Evolutionary conservation across 2,113 vertebrate genomes (phyloP).

Genomic region (Corythornis vintsioides): DNA sequence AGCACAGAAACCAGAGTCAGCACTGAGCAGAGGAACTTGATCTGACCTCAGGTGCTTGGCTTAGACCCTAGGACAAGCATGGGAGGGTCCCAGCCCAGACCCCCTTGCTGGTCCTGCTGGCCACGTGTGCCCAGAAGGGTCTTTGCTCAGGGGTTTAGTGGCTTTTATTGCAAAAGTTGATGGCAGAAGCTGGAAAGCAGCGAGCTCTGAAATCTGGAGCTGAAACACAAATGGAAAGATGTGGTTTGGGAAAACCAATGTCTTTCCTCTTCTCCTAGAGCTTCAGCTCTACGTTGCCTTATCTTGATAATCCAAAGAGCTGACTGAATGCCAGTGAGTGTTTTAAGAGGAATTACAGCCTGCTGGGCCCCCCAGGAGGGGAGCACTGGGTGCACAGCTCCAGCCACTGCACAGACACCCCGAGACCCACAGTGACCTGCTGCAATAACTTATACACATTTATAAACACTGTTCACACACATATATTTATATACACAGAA

Average conservation of each 20-base stretch:
- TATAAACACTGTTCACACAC: rapidly evolving
- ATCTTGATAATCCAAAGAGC: not conserved
- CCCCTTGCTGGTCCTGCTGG: not conserved
- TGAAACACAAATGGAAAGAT: not conserved
- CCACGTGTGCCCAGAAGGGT: rapidly evolving
- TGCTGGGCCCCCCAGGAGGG: rapidly evolving
- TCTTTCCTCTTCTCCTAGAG: not conserved
- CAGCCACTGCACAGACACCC: rapidly evolving
- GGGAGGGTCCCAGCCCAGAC: not conserved
- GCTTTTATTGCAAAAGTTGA: not conserved
- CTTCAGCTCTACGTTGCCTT: not conserved
- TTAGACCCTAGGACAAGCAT: rapidly evolving
- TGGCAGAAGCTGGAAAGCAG: not conserved
- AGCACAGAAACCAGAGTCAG: not conserved
- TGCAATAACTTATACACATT: not conserved
- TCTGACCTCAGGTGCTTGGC: not conserved
- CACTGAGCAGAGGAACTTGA: not conserved
- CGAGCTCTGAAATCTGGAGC: not conserved
- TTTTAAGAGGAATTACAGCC: not conserved
- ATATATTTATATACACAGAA: too few species aligned
- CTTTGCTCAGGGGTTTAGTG: rapidly evolving
- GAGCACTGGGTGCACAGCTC: rapidly evolving
- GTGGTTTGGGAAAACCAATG: not conserved
- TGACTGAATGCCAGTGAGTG: not conserved
- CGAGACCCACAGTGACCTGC: rapidly evolving